Evolutionary conservation across 1,140 invertebrate genomes (phyloP), one percentile per base, ranked within the genome.

Genomic region (Bombus waltoni): DNA sequence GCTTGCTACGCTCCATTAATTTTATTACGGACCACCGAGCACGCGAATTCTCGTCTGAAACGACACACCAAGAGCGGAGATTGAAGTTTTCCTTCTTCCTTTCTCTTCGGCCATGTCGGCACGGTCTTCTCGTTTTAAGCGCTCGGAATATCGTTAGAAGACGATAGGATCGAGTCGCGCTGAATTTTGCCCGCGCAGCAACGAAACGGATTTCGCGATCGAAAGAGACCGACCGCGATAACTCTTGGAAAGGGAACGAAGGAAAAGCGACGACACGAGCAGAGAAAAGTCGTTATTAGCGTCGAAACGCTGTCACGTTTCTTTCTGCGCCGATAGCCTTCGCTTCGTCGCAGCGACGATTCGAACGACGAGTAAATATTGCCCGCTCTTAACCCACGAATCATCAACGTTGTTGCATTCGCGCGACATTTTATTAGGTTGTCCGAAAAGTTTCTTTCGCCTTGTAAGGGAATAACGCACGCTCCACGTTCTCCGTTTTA

Each of bases 1-100:
- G 72, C 68, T 89, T 65, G 75, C 68, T 71, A 92, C 88, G 92
- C 89, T 92, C 92, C 91, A 92, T 93, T 93, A 93, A 92, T 93
- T 93, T 92, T 93, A 93, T 92, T 93, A 92, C 87, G 80, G 84
- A 88, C 72, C 71, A 83, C 77, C 77, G 87, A 91, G 87, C 89
- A 77, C 72, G 75, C 88, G 80, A 88, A 88, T 84, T 88, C 84
- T 84, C 84, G 44, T 87, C 78, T 72, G 79, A 57, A 89, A 82
- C 85, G 85, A 89, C 84, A 71, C 71, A 81, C 74, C 62, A 35
- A 68, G 66, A 44, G 38, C 72, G 35, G 25, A 59, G 72, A 80
- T 62, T 53, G 80, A 38, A 81, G 44, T 70, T 86, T 62, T 38
- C 42, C 57, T 38, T 78, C 75, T 75, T 62, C 25, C 62, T 70